Percentiles rank a stretch among this genome's conserved stretches.
These are phyloP conservation scores for Glaucopsyche alexis DNA, from an alignment of 2,888 invertebrate species.

Conservation along the genomic window DNA sequence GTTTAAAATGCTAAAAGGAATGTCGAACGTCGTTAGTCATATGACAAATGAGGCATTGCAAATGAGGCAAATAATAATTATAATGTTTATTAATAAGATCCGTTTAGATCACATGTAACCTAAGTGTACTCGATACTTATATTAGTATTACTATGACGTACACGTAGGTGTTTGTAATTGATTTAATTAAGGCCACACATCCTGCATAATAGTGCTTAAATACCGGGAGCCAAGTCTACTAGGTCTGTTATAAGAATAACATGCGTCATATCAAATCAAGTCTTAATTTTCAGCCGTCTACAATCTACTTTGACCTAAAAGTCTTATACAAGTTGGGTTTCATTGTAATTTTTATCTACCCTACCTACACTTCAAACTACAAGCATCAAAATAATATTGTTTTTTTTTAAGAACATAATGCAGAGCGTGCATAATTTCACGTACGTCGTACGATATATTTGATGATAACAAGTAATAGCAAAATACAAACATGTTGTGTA, in stretches of 20 bases:
- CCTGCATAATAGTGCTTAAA: not conserved
- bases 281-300: not conserved
- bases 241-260: not conserved
- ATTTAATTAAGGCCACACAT: slow-evolving; percentile 7
- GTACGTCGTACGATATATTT: not conserved
- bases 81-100: slow-evolving; percentile 9
- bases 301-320: not conserved
- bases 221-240: not conserved
- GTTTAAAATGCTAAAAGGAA: not conserved
- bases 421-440: not conserved
- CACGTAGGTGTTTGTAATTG: not conserved
- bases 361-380: too few relatives aligned
- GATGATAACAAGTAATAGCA: not conserved
- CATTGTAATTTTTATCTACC: not conserved
- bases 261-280: not conserved
- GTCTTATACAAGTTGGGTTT: not conserved
- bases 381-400: too few relatives aligned
- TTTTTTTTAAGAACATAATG: too few relatives aligned
- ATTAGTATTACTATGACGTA: not conserved
- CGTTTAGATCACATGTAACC: not conserved
- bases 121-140: slow-evolving; percentile 1
- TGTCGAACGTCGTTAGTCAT: not conserved
- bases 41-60: not conserved
- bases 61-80: not conserved
- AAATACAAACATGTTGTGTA: not conserved